These are phyloP conservation scores for Dryadula phaetusa DNA, from an alignment of 2,888 invertebrate species.

Conservation along the genomic window DNA sequence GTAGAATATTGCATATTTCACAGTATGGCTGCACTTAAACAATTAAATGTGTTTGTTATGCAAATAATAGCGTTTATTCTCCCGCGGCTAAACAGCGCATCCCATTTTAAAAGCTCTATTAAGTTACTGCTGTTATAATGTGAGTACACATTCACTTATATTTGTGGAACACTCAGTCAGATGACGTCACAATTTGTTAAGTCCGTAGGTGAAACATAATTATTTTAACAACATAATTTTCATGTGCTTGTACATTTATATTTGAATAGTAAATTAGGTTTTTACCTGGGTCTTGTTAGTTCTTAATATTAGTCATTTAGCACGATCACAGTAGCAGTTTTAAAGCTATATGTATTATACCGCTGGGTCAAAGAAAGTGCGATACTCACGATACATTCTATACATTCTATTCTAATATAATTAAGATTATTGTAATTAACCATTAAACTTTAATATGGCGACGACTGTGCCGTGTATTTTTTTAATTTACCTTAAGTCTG, in stretches of 20 bases:
- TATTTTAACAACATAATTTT: background rate
- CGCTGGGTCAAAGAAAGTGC: no score
- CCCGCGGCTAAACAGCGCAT: conserved; percentile 13
- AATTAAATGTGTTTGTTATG: conserved; percentile 23
- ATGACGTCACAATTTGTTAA: background rate
- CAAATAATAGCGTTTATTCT: conserved; percentile 3
- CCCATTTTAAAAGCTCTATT: conserved; percentile 8
- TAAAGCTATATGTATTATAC: no score
- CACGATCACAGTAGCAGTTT: no score
- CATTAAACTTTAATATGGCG: no score
- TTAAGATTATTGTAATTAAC: no score
- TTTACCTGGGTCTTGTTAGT: background rate
- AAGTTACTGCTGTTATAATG: conserved; percentile 1
- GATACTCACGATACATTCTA: no score
- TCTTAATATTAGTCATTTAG: background rate
- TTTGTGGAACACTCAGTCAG: background rate
- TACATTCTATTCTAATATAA: no score
- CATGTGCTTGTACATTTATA: background rate
- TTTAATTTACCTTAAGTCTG: no score
- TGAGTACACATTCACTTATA: background rate
- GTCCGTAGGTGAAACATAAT: background rate
- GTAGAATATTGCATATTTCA: background rate
- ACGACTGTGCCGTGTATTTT: no score
- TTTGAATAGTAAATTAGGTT: background rate
- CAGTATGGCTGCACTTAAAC: conserved; percentile 11